A percentile compares a stretch with the other conserved stretches of the same genome.
Evolutionary conservation across 92 coral and sea anemone species (phyloP).

Genomic region (Heteractis magnifica): DNA sequence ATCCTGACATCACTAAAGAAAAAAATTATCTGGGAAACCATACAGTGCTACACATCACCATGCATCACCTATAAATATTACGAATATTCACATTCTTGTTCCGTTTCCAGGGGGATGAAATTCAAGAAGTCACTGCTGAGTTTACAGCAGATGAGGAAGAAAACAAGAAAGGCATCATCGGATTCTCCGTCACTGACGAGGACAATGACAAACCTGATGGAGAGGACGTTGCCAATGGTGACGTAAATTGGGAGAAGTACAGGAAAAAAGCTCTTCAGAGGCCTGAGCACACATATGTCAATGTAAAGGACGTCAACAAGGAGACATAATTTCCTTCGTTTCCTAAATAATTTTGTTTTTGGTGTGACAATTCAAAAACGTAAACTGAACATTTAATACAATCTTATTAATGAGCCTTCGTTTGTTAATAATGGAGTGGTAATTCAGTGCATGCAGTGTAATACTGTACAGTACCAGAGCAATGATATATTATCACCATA

Average conservation of each 20-base stretch:
- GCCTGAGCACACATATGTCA: conserved; percentile 20
- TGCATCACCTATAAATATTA: neutral
- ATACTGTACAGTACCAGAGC: no score
- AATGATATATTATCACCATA: no score
- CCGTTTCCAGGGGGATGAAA: conserved; percentile 38
- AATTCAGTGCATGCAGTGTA: no score
- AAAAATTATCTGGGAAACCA: no score
- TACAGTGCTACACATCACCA: no score
- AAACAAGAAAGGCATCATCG: conserved; percentile 48
- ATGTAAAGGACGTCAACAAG: conserved; percentile 13
- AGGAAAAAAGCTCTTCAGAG: conserved; percentile 17
- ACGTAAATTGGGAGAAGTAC: conserved; percentile 26
- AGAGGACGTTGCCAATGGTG: conserved; percentile 13
- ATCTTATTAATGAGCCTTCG: no score
- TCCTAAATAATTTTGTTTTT: neutral
- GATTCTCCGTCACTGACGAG: conserved; percentile 54
- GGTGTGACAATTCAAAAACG: no score
- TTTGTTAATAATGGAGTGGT: no score
- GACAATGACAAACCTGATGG: conserved; percentile 10
- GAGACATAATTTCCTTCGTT: neutral
- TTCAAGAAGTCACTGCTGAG: conserved; percentile 62
- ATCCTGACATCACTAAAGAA: no score
- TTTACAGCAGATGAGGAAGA: conserved; percentile 46
- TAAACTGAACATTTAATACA: no score
- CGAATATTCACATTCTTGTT: neutral